Conservation (phyloP, 2,888 invertebrate species). For the Monoplex corrugatus region DNA sequence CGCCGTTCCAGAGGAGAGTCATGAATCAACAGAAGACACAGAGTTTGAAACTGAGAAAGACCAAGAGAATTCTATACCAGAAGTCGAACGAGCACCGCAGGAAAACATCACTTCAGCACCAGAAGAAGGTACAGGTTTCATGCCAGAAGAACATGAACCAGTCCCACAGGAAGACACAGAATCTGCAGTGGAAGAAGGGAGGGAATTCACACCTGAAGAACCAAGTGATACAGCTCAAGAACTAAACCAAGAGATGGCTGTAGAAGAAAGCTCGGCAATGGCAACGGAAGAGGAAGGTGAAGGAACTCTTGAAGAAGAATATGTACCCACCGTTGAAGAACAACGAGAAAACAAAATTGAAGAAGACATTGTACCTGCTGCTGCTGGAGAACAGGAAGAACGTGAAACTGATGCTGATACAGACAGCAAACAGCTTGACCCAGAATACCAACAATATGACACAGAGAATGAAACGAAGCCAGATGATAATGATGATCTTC, state of each 20-base stretch:
- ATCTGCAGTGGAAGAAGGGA: not conserved
- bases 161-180: not conserved
- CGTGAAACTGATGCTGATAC: not conserved
- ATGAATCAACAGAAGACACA: too few species aligned
- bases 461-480: too few species aligned
- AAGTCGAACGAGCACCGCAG: not conserved
- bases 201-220: not conserved
- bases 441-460: too few species aligned
- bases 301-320: not conserved
- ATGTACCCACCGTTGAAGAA: too few species aligned
- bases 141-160: not conserved
- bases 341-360: not conserved
- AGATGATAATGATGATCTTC: too few species aligned
- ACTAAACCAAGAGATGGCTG: not conserved
- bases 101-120: not conserved
- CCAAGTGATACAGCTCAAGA: too few species aligned
- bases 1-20: not conserved
- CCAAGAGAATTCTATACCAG: not conserved
- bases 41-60: not conserved
- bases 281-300: not conserved
- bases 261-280: not conserved
- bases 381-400: not conserved
- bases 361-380: not conserved
- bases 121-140: not conserved
- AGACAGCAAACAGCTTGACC: not conserved